phyloP scores from a whole-genome alignment of 1,140 invertebrate species.

The Drosophila lacteicornis region DNA sequence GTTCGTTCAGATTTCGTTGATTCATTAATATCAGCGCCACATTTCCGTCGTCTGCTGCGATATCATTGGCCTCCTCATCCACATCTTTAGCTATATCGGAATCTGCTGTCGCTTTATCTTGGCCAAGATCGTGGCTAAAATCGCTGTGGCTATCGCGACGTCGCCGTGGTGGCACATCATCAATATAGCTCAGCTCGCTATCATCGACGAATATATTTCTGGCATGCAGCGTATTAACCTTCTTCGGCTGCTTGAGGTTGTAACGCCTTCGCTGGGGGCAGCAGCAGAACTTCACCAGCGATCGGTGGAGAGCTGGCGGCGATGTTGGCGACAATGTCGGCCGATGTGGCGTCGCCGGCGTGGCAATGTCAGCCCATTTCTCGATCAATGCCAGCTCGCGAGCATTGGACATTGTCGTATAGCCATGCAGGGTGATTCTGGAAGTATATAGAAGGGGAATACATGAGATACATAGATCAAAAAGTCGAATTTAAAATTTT shows the following conservation, averaged over 20 bases:
- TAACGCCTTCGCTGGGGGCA: constrained; percentile 81
- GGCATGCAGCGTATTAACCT: constrained; percentile 73
- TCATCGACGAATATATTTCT: constrained; percentile 80
- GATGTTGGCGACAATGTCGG: constrained; percentile 77
- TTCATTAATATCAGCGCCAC: constrained; percentile 82
- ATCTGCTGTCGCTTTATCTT: constrained; percentile 33
- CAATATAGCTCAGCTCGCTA: constrained; percentile 82
- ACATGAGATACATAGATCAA: background rate
- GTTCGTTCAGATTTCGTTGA: constrained; percentile 77
- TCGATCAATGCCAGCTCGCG: constrained; percentile 82
- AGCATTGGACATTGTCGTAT: constrained; percentile 84
- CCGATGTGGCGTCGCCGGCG: constrained; percentile 74
- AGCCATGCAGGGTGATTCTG: constrained; percentile 81
- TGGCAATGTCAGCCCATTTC: constrained; percentile 84
- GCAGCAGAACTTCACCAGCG: constrained; percentile 81
- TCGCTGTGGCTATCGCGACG: constrained; percentile 66
- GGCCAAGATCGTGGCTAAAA: constrained; percentile 60
- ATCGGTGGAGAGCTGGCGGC: constrained; percentile 51
- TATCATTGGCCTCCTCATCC: constrained; percentile 64
- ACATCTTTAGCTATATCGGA: constrained; percentile 31
- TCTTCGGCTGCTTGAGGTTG: constrained; percentile 73
- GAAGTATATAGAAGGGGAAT: constrained; percentile 2
- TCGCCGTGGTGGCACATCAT: constrained; percentile 74
- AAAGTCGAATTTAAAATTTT: background rate
- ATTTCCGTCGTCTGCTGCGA: constrained; percentile 70